A percentile compares a stretch with the other conserved stretches of the same genome.
phyloP scores from a whole-genome alignment of 2,888 invertebrate species.

The Machimus rusticus region DNA sequence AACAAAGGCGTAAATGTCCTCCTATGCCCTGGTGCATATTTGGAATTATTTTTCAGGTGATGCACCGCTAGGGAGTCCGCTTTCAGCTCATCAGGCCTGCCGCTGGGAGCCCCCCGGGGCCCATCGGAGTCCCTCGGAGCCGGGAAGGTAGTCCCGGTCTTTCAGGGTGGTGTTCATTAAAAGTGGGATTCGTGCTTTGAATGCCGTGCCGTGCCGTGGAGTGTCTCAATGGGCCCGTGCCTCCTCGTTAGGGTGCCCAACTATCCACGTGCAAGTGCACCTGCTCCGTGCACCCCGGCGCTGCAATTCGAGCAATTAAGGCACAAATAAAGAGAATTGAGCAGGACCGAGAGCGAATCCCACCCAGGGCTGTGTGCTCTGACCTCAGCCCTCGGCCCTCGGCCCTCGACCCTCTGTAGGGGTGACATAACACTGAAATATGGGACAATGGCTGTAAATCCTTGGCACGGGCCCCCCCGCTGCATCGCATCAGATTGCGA shows the following conservation, averaged over 20 bases:
- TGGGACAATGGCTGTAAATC: conserved; percentile 8
- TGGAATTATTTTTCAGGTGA: neutral
- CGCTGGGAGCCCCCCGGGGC: neutral
- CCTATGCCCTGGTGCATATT: neutral
- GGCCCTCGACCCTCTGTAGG: neutral
- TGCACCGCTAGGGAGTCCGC: neutral
- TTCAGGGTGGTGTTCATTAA: neutral
- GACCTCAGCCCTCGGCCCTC: neutral
- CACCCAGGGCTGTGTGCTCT: neutral
- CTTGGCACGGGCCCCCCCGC: neutral
- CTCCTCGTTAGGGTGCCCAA: neutral
- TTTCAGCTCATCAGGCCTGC: neutral
- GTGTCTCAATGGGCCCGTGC: neutral
- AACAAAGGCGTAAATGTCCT: neutral
- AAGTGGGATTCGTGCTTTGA: neutral
- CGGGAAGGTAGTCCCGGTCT: neutral
- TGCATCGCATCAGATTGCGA: neutral
- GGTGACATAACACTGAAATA: conserved; percentile 7
- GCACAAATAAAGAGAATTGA: neutral
- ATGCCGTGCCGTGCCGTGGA: neutral
- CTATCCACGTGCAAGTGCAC: neutral
- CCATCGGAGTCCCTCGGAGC: neutral
- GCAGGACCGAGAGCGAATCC: neutral
- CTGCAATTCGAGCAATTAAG: neutral
- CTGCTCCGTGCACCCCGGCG: neutral